Conservation (phyloP, 1,140 invertebrate species). For the Achatina immaculata region DNA sequence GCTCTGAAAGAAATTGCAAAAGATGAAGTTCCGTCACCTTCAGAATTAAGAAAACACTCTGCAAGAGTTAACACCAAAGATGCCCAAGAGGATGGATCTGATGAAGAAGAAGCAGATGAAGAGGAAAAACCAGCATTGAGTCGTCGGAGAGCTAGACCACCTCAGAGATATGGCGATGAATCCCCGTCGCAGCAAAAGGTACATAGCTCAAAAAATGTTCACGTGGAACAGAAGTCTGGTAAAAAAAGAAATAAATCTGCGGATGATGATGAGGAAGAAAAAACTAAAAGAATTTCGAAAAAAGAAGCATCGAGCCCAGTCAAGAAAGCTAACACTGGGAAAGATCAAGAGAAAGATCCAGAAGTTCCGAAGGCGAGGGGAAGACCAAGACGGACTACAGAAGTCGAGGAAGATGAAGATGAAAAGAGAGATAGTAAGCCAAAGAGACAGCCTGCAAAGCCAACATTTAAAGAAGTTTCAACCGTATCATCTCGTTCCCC, state of each 20-base stretch:
- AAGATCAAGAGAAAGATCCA: conserved; percentile 33
- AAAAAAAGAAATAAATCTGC: conserved; percentile 22
- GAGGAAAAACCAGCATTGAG: not conserved
- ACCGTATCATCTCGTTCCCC: not conserved
- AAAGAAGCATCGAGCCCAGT: conserved; percentile 25
- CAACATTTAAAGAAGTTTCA: not conserved
- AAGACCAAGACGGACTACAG: conserved; percentile 42
- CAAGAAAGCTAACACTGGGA: conserved; percentile 41
- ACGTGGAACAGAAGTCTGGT: not conserved
- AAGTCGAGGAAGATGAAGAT: conserved; percentile 34
- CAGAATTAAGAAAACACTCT: conserved; percentile 26
- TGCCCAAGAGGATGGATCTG: conserved; percentile 27
- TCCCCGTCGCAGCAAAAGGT: conserved; percentile 36
- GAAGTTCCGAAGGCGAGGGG: conserved; percentile 7
- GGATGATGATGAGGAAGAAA: conserved; percentile 29
- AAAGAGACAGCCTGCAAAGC: not conserved
- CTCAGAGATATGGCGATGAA: conserved; percentile 42
- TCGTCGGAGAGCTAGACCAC: conserved; percentile 32
- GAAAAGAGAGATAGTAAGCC: not conserved
- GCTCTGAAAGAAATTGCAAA: not conserved
- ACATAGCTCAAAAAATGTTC: conserved; percentile 31
- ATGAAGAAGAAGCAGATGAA: conserved; percentile 29
- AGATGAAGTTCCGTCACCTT: not conserved
- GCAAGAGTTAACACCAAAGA: conserved; percentile 23
- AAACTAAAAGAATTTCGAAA: conserved; percentile 9